phyloP scores from a whole-genome alignment of 2,797 vertebrate genomes.

The Squalus acanthias region DNA sequence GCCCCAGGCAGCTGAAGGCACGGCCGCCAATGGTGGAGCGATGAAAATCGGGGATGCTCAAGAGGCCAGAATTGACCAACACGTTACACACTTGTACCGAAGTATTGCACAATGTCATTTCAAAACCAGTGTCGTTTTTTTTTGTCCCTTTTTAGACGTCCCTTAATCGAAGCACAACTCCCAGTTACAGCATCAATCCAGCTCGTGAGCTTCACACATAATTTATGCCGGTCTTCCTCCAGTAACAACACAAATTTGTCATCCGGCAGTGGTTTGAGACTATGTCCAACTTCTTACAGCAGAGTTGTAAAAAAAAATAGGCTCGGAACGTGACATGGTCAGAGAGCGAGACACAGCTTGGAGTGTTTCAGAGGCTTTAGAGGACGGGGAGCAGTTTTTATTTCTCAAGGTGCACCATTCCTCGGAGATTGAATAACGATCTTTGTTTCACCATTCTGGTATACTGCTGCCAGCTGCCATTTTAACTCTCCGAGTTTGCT shows the following conservation, averaged over 20 bases:
- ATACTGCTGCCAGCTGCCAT: background rate
- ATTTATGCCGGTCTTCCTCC: background rate
- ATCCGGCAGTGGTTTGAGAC: background rate
- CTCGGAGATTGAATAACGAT: background rate
- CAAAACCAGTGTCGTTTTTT: background rate
- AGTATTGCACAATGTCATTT: background rate
- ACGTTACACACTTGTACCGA: background rate
- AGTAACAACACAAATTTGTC: background rate
- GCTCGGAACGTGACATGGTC: background rate
- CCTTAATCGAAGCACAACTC: no score
- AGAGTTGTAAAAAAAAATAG: background rate
- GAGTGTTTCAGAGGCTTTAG: background rate
- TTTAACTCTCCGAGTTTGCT: background rate
- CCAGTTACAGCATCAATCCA: background rate
- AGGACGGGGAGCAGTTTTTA: background rate
- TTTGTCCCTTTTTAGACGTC: background rate
- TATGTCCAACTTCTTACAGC: background rate
- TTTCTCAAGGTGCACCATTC: background rate
- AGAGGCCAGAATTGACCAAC: background rate
- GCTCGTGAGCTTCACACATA: background rate
- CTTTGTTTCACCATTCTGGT: background rate
- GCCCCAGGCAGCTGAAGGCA: background rate
- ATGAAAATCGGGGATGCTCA: background rate
- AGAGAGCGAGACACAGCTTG: background rate
- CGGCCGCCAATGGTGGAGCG: background rate